Percentiles rank a stretch among this genome's conserved stretches.
phyloP scores from a whole-genome alignment of 2,113 vertebrate genomes.

The Perca schrenkii region DNA sequence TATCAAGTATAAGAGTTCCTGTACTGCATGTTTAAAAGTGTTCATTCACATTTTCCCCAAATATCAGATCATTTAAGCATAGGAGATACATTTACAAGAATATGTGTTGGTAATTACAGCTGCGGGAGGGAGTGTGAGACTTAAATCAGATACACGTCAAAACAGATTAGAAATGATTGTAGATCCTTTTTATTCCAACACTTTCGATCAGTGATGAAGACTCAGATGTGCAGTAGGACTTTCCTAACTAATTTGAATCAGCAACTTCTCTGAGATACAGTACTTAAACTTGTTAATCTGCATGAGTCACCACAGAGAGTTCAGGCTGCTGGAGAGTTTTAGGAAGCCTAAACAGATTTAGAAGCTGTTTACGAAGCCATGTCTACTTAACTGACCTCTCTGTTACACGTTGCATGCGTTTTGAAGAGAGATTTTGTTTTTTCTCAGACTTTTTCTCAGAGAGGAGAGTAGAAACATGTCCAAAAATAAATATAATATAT shows the following conservation, averaged over 20 bases:
- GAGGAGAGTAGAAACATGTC: not conserved
- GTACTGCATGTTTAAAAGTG: constrained; percentile 7
- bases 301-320: constrained; percentile 9
- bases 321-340: not conserved
- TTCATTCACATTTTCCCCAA: constrained; percentile 36
- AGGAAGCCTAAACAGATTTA: not conserved
- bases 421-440: not conserved
- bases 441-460: not conserved
- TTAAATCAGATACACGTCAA: constrained; percentile 3
- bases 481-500: not conserved
- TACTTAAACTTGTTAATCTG: not conserved
- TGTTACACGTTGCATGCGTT: not conserved
- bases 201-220: not conserved
- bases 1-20: constrained; percentile 1
- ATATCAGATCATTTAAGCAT: constrained; percentile 22
- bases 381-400: not conserved
- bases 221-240: not conserved
- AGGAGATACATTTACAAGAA: constrained; percentile 8
- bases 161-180: not conserved
- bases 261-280: constrained; percentile 1
- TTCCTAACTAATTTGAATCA: not conserved
- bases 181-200: constrained; percentile 10
- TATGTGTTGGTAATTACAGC: not conserved
- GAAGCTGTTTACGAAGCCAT: not conserved
- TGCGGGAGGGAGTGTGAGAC: not conserved